Evolutionary conservation across 2,888 invertebrate species (phyloP), one percentile per base, ranked within the genome.

Genomic region (Cepaea hortensis): DNA sequence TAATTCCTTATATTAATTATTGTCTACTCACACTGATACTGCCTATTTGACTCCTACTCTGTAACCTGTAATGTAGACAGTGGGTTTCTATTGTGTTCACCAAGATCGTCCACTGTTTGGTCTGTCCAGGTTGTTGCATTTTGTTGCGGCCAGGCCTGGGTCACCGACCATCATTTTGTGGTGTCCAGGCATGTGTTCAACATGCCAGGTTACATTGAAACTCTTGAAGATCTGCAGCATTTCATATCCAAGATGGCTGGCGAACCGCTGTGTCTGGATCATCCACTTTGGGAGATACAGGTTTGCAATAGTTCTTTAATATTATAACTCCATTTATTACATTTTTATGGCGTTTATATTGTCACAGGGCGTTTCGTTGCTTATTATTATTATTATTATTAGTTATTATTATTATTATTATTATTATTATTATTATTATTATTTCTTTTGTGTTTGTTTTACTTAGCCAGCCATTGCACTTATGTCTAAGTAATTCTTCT

Each of bases 221-320:
- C 92, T 35, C 92, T 94, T 84, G 92, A 92, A 62, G 94, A 95
- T 81, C 91, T 95, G 15, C 94, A 95, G 91, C 92, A 93, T 77
- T 95, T 95, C 90, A 92, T 96, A 11, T 94, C 94, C 1, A 91
- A 93, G 48, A 93, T 95, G 86, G 93, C 95, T 80, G 93, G 93
- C 6, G 93, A 94, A 83, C 94, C 94, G 1, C 91, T 96, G 82
- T 91, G 94, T 0, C 88, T 92, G 23, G 94, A 95, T 46, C 93
- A 94, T 84, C 95, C 96, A 0, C 94, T 95, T 11, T 96, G 96
- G 96, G 95, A 96, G 91, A 93, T 96, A 65, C 95, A 95, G 82
- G 87, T 87, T 65, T 11, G 55, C 7, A 18, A 3, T 4, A 6
- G 11, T 68, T 18, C 5, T 18, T 68, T n/a, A 11, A 11, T 18